Evolutionary conservation across 2,797 vertebrate species (phyloP).

Genomic region (Pachyuromys duprasi): DNA sequence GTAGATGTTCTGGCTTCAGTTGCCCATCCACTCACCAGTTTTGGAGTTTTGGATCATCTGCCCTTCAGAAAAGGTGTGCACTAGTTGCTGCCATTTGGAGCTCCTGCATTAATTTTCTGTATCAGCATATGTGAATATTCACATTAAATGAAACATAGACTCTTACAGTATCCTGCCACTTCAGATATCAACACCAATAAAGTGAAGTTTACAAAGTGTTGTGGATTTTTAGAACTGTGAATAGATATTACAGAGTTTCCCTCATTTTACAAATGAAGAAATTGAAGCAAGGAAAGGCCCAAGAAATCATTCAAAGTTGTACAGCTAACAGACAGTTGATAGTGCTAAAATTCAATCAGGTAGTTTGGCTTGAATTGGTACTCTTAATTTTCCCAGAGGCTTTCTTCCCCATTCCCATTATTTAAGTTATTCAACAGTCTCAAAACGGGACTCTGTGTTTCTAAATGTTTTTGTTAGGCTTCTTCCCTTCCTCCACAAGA

Average conservation of each 20-base stretch:
- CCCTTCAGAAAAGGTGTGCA: no score
- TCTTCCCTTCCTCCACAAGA: neutral
- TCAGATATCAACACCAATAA: neutral
- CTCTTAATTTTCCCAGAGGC: neutral
- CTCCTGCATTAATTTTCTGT: neutral
- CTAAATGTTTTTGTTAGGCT: neutral
- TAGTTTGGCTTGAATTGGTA: neutral
- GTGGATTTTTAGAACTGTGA: neutral
- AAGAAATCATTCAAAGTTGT: neutral
- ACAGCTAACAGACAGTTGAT: neutral
- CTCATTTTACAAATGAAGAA: neutral
- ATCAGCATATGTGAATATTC: neutral
- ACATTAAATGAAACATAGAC: slow-evolving; percentile 12
- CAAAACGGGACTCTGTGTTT: neutral
- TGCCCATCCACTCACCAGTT: no score
- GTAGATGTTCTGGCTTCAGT: no score
- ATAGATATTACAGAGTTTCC: neutral
- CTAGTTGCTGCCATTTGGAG: no score
- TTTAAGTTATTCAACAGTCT: neutral
- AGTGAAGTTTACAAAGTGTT: neutral
- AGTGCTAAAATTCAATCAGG: neutral
- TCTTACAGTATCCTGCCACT: neutral
- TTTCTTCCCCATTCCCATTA: neutral
- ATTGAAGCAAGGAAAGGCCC: neutral
- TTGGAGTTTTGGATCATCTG: no score